Evolutionary conservation across 2,888 invertebrate species (phyloP).

Genomic region (Kryphioiulus occultus): DNA sequence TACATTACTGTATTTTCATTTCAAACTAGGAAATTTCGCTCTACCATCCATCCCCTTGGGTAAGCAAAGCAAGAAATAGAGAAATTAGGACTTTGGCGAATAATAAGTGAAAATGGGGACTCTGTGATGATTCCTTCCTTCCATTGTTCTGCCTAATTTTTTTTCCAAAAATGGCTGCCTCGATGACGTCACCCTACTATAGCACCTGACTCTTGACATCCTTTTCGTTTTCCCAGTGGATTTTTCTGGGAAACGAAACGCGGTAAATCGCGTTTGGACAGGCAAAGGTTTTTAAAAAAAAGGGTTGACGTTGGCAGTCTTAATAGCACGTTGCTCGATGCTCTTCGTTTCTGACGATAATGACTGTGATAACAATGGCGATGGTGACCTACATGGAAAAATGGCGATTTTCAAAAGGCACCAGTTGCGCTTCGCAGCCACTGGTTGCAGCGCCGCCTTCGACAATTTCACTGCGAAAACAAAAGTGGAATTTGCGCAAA

Average conservation of each 20-base stretch:
- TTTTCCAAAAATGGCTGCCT: neutral
- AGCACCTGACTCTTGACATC: neutral
- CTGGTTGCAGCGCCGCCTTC: neutral
- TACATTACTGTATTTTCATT: too few species aligned
- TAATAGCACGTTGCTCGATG: too few species aligned
- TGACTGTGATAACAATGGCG: neutral
- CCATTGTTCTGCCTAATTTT: neutral
- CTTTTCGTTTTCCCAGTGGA: neutral
- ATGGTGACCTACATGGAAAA: neutral
- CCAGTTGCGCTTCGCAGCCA: neutral
- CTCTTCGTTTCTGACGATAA: neutral
- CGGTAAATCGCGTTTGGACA: too few species aligned
- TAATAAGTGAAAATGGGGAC: neutral
- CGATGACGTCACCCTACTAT: neutral
- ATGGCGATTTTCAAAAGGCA: neutral
- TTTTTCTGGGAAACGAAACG: neutral
- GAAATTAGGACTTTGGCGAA: neutral
- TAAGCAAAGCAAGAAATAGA: too few species aligned
- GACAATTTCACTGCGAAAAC: neutral
- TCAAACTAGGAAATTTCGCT: too few species aligned
- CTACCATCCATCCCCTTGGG: too few species aligned
- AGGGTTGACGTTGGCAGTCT: too few species aligned
- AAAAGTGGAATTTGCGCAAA: neutral
- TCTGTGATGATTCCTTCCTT: too few species aligned
- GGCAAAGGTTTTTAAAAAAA: too few species aligned